These are phyloP conservation scores for Serinus canaria DNA, from an alignment of 2,113 vertebrate genomes.

Conservation along the genomic window DNA sequence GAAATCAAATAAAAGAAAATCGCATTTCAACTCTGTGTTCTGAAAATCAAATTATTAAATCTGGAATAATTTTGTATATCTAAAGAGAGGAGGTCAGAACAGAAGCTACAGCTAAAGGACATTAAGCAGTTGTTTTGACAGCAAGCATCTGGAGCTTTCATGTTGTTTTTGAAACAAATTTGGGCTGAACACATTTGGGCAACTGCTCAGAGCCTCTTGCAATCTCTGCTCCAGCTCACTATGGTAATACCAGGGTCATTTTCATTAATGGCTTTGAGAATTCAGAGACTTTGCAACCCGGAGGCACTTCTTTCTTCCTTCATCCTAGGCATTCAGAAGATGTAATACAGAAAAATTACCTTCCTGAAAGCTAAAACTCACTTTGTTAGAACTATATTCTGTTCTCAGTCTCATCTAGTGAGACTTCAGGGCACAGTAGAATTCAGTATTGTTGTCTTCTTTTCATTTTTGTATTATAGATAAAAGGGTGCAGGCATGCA, in stretches of 20 bases:
- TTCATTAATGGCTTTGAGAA: neutral
- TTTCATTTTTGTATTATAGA: neutral
- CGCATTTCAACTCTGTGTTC: neutral
- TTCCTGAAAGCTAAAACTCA: neutral
- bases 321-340: neutral
- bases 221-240: neutral
- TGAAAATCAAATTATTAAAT: neutral
- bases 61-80: neutral
- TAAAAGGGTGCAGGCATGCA: neutral
- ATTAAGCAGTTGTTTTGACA: neutral
- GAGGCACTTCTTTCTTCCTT: neutral
- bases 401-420: fast-evolving
- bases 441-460: neutral
- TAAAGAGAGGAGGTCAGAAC: neutral
- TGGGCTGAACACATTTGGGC: neutral
- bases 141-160: neutral
- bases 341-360: neutral
- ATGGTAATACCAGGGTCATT: neutral
- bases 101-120: neutral
- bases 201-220: neutral
- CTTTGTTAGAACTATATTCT: neutral
- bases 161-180: neutral
- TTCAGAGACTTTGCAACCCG: neutral
- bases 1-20: neutral
- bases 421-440: neutral